Evolutionary conservation across 1,140 invertebrate species (phyloP), one percentile per base, ranked within the genome.

Genomic region (Phymorhynchus buccinoides): DNA sequence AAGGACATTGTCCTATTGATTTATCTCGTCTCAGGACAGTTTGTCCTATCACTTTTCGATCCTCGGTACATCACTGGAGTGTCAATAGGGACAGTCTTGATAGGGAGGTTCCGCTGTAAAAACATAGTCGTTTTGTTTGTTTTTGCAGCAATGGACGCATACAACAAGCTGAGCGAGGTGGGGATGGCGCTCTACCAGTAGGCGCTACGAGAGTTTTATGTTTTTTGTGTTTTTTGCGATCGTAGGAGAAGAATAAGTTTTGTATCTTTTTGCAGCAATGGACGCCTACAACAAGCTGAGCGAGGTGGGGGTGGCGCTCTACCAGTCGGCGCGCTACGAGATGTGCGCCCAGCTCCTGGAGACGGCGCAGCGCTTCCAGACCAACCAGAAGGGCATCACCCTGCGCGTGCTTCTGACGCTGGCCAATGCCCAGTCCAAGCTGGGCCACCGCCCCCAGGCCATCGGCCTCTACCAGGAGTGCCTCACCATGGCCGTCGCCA

Each of bases 321-420:
- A 90, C 86, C 89, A 91, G 80, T 87, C 86, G 35, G 86, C 89
- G 66, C 87, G 86, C 39, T 92, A 89, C 87, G 89, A 91, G n/a
- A 85, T 90, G 16, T 90, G 89, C 80, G 89, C 92, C 39, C 88
- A 88, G 80, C 88, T 93, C 37, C 86, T 93, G 3, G 89, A 91
- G 41, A 87, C 89, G 41, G 90, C 92, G 1, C 90, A 90, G 86
- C 90, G 89, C 42, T 88, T 92, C 42, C 89, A 92, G 86, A 92
- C 92, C 35, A 92, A 92, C 80, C 92, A 93, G 88, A 90, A 91
- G 86, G 91, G 91, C 41, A 91, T 93, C 35, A 91, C 89, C 0
- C 92, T 93, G 92, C 88, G 89, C 66, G 84, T 93, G 14, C 84
- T 91, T 1, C 86, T 93, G 32, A 93, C 92, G 14, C 84, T 89